Evolutionary conservation across 2,797 vertebrate genomes (phyloP), one percentile per base, ranked within the genome.

Genomic region (Dicrostonyx torquatus): DNA sequence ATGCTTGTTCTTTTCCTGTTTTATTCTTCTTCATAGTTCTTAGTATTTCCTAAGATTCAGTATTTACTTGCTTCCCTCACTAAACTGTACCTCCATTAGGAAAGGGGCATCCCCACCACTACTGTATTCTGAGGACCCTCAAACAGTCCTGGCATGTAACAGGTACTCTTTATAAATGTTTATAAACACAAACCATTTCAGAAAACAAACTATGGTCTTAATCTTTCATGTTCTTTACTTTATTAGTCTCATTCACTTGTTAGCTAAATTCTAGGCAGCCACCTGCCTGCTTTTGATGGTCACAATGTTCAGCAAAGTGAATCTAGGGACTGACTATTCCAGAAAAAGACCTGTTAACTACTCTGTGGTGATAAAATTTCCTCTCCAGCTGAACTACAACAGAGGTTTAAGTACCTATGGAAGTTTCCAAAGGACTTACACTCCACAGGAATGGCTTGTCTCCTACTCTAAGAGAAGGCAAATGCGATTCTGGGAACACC

Each of bases 401-500:
- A 64, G 48, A 95, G 34, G 31, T 89, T 94, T 94, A 95, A 94
- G 40, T 89, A 50, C 31, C 79, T 93, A 87, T 43, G 89, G 70
- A 90, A 34, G 15, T 94, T 96, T 92, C 73, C 73, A 96, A 94
- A 94, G 83, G 80, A 87, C 89, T 91, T 92, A 75, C 5, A 53
- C n/a, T 78, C 80, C 70, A 66, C 2, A 87, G 31, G 88, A 90
- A 95, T 90, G 70, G 92, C 43, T 24, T 86, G 92, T 86, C 85
- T 93, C 72, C 87, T 91, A 48, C 62, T 40, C 45, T 29, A 72
- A 50, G 55, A 95, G 50, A 95, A 92, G 75, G 85, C 60, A 89
- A 82, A 55, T 24, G 31, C 62, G 90, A 80, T 29, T 40, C 1
- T 97, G 82, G 88, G 78, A 95, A 93, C 43, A 82, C 43, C 70